Evolutionary conservation across 2,113 vertebrate species (phyloP).

Genomic region (Semicossyphus pulcher): DNA sequence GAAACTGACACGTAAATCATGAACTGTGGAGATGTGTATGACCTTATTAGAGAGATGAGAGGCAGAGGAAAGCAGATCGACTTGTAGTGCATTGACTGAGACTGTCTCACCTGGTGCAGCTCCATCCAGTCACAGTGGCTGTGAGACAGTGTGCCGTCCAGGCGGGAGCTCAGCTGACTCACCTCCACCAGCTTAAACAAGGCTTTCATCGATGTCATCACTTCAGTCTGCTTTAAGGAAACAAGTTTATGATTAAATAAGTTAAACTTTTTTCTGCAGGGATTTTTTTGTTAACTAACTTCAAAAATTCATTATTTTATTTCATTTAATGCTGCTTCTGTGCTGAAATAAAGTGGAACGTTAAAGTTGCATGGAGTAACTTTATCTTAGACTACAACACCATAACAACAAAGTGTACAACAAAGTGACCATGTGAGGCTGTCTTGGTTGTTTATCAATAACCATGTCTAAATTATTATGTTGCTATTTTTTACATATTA

Average conservation of each 20-base stretch:
- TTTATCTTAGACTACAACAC: too few relatives aligned
- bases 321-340: not conserved
- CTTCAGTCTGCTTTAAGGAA: conserved; percentile 83
- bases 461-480: not conserved
- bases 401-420: too few relatives aligned
- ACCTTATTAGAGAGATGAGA: not conserved
- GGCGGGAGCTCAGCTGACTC: conserved; percentile 84
- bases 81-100: not conserved
- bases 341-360: not conserved
- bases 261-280: not conserved
- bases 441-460: not conserved
- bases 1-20: not conserved
- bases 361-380: too few relatives aligned
- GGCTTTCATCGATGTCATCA: conserved; percentile 86
- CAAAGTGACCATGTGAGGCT: not conserved
- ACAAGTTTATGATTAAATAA: not conserved
- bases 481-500: too few relatives aligned
- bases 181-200: conserved; percentile 87
- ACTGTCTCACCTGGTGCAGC: conserved; percentile 88
- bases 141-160: conserved; percentile 88
- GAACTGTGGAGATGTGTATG: not conserved
- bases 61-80: not conserved
- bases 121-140: conserved; percentile 90
- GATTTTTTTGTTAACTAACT: too few relatives aligned
- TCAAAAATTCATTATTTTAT: not conserved